Conservation (phyloP, 2,113 vertebrate genomes). For the Podiceps cristatus region DNA sequence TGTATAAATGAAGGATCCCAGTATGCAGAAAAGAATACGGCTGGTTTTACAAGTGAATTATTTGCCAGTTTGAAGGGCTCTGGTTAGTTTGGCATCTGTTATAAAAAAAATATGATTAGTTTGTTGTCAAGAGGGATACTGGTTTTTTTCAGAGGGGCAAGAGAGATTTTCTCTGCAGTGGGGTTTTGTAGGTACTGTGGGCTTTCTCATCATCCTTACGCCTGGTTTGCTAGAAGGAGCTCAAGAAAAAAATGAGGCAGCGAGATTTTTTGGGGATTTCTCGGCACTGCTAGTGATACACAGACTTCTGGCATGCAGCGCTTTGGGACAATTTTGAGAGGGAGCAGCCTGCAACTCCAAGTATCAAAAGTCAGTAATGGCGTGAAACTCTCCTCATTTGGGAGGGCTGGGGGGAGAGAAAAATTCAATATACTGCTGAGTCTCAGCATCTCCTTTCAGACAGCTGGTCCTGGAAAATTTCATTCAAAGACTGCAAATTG, state of each 20-base stretch:
- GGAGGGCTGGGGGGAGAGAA: not conserved
- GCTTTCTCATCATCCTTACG: conserved; percentile 3
- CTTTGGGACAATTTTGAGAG: not conserved
- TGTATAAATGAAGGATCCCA: conserved; percentile 7
- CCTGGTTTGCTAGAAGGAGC: not conserved
- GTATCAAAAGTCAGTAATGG: not conserved
- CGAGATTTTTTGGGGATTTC: not conserved
- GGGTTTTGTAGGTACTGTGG: not conserved
- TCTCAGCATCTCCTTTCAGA: not conserved
- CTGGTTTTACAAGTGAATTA: not conserved
- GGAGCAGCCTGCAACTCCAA: not conserved
- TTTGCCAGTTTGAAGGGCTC: not conserved
- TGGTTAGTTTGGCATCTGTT: not conserved
- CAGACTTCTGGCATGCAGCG: not conserved
- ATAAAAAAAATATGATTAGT: not conserved
- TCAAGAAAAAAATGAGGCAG: not conserved
- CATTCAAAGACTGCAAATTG: not conserved
- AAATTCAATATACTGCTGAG: not conserved
- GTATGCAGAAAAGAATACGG: not conserved
- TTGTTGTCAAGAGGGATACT: not conserved
- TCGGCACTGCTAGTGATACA: not conserved
- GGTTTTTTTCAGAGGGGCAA: not conserved
- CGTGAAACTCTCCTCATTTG: not conserved
- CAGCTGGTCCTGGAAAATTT: not conserved
- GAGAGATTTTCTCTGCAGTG: not conserved